Conservation (phyloP, 2,797 vertebrate species). For the Rhincodon typus region DNA sequence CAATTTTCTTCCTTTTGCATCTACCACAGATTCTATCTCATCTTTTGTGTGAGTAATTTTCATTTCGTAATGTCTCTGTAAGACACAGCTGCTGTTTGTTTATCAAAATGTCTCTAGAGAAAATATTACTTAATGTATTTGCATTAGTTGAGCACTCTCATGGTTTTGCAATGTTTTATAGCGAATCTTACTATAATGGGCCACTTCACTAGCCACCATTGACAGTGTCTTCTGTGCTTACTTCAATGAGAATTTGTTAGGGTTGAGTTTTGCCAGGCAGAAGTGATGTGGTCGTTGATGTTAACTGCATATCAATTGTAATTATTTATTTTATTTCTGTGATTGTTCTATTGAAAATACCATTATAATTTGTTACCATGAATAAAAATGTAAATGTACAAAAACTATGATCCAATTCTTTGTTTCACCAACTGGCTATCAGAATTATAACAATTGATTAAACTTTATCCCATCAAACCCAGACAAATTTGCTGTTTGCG, state of each 20-base stretch:
- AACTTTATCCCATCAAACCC: background rate
- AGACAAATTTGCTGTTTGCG: background rate
- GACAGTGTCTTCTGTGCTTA: too few relatives aligned
- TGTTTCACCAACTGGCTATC: too few relatives aligned
- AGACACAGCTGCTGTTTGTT: background rate
- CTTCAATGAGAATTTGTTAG: background rate
- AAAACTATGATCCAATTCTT: too few relatives aligned
- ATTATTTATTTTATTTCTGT: too few relatives aligned
- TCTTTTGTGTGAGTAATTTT: background rate
- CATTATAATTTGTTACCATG: too few relatives aligned
- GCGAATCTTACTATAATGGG: background rate
- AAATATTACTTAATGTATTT: background rate
- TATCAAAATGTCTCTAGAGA: background rate
- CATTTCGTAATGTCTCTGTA: background rate
- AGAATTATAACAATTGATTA: background rate
- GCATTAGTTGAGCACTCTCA: background rate
- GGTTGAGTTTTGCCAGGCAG: background rate
- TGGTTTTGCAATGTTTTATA: background rate
- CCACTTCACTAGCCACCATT: background rate
- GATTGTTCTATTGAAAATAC: too few relatives aligned
- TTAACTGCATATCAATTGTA: too few relatives aligned
- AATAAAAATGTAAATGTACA: too few relatives aligned
- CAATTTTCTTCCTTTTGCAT: background rate
- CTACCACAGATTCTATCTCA: background rate
- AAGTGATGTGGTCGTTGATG: background rate